These are phyloP conservation scores for Pachycephus smyrnensis DNA, from an alignment of 2,888 invertebrate genomes.

Conservation along the genomic window DNA sequence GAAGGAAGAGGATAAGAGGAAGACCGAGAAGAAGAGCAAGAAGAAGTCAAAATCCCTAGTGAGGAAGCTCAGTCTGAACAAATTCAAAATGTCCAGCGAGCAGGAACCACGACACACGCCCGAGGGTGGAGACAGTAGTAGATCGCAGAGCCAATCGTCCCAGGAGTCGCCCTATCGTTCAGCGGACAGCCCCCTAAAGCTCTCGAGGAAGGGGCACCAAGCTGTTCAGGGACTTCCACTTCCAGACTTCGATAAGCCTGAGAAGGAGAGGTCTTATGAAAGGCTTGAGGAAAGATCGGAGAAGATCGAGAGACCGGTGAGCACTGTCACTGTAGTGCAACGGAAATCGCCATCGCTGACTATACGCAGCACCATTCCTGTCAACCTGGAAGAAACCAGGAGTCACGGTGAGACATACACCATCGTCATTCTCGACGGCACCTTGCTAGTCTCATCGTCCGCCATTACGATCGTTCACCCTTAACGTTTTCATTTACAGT, in stretches of 20 bases:
- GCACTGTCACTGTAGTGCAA: conserved; percentile 54
- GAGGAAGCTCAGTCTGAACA: conserved; percentile 56
- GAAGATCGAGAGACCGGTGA: conserved; percentile 39
- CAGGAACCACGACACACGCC: conserved; percentile 50
- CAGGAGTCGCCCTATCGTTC: conserved; percentile 53
- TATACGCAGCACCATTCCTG: conserved; percentile 43
- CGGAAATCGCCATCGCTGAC: conserved; percentile 57
- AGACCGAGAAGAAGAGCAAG: conserved; percentile 46
- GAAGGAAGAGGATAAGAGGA: conserved; percentile 37
- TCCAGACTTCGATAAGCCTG: conserved; percentile 14
- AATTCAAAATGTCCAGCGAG: conserved; percentile 50
- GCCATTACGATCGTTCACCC: background rate
- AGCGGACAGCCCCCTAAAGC: conserved; percentile 44
- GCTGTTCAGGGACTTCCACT: conserved; percentile 9
- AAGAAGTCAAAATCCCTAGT: conserved; percentile 52
- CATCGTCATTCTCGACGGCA: background rate
- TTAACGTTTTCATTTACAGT: background rate
- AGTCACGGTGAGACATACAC: conserved; percentile 39
- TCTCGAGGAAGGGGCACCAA: conserved; percentile 11
- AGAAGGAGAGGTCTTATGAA: conserved; percentile 13
- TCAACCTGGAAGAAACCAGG: conserved; percentile 15
- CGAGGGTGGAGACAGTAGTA: conserved; percentile 59
- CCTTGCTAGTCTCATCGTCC: background rate
- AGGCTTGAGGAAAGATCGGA: conserved; percentile 36
- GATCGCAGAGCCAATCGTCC: conserved; percentile 58